Evolutionary conservation across 2,888 invertebrate species (phyloP).

Genomic region (Chymomyza amoena): DNA sequence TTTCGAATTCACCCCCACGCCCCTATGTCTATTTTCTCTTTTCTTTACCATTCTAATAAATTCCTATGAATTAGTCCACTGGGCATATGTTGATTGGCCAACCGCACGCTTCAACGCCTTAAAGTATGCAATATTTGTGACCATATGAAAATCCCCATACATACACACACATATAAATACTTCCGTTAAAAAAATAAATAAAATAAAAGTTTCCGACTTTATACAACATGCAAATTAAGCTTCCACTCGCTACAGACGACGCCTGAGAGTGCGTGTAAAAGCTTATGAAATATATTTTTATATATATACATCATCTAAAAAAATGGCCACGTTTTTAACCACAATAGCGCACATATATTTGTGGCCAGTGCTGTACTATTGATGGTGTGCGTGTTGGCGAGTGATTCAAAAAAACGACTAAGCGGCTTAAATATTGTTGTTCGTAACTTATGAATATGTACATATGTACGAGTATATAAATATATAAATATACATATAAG

Average conservation of each 20-base stretch:
- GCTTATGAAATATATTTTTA: conserved; percentile 55
- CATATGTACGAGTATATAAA: too few relatives aligned
- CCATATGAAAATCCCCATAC: background rate
- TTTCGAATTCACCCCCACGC: too few relatives aligned
- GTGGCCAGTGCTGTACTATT: conserved; percentile 38
- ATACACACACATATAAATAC: background rate
- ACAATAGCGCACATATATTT: conserved; percentile 70
- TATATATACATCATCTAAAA: conserved; percentile 4
- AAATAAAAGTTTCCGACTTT: conserved; percentile 60
- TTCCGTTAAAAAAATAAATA: background rate
- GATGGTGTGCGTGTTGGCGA: conserved; percentile 10
- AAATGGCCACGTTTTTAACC: conserved; percentile 48
- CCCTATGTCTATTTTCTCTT: background rate
- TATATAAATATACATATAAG: background rate
- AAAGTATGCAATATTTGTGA: conserved; percentile 25
- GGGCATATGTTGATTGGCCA: background rate
- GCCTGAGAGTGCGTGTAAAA: conserved; percentile 24
- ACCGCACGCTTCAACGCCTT: background rate
- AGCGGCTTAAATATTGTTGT: conserved; percentile 51
- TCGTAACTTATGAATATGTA: conserved; percentile 25
- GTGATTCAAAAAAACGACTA: conserved; percentile 23
- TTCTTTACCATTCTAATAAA: background rate
- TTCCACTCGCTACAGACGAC: conserved; percentile 1
- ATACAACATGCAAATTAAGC: conserved; percentile 53
- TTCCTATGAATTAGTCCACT: background rate